Conservation (phyloP, 2,113 vertebrate genomes). For the Cygnus atratus region DNA sequence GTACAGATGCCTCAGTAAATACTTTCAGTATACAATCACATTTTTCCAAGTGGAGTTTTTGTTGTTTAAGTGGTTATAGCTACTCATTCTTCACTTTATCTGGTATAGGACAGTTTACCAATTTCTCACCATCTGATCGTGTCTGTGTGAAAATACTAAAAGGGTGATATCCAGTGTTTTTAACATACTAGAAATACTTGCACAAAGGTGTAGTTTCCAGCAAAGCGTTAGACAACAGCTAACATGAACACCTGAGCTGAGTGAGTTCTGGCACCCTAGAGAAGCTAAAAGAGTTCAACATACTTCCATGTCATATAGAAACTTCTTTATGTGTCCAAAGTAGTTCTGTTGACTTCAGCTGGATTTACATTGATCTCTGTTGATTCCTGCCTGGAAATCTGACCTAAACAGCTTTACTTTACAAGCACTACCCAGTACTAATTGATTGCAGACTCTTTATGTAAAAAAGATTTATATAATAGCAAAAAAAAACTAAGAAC, state of each 20-base stretch:
- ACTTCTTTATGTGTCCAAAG: background rate
- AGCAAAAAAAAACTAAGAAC: background rate
- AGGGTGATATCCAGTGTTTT: background rate
- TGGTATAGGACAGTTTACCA: background rate
- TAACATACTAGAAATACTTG: background rate
- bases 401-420: background rate
- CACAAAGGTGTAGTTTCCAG: background rate
- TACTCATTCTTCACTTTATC: background rate
- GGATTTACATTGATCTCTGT: background rate
- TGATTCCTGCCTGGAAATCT: background rate
- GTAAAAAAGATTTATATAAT: background rate
- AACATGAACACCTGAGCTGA: background rate
- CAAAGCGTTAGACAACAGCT: background rate
- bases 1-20: background rate
- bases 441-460: background rate
- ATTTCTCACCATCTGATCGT: background rate
- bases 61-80: background rate
- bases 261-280: background rate
- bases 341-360: background rate
- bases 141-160: background rate
- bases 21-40: background rate
- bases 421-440: background rate
- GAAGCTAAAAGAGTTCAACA: background rate
- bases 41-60: background rate
- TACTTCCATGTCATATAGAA: background rate